These are phyloP conservation scores for Rhabdomys pumilio DNA, from an alignment of 2,797 vertebrate species.

Conservation along the genomic window DNA sequence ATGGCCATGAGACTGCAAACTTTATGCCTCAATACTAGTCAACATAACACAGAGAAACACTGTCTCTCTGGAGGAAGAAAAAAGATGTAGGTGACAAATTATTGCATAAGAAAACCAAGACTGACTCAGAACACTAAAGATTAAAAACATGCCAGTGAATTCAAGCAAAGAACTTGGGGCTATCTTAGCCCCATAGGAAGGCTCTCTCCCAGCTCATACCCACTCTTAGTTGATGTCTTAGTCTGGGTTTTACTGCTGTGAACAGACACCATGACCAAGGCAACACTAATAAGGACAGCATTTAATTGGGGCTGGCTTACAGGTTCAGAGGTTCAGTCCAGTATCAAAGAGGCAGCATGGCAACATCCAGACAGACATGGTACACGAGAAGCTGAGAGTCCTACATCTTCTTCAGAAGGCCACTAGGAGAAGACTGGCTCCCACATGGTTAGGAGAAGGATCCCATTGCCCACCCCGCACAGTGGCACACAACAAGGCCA, in stretches of 20 bases:
- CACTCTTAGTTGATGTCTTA: background rate
- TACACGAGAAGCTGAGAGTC: background rate
- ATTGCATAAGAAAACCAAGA: background rate
- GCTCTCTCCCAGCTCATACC: no score
- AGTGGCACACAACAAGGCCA: background rate
- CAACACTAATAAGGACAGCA: background rate
- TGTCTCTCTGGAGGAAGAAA: background rate
- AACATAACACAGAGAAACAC: background rate
- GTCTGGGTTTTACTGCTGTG: background rate
- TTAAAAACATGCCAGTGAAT: background rate
- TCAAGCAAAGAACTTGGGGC: background rate
- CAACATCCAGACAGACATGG: background rate
- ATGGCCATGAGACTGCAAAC: background rate
- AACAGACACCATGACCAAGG: background rate
- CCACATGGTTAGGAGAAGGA: background rate
- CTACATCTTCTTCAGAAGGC: background rate
- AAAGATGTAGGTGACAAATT: background rate
- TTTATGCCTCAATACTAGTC: background rate
- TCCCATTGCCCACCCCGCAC: background rate
- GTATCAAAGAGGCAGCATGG: background rate
- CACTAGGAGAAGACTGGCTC: background rate
- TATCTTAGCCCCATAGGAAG: background rate
- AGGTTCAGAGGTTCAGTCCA: background rate
- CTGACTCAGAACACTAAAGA: background rate
- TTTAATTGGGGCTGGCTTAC: background rate